phyloP scores from a whole-genome alignment of 2,797 vertebrate species.

The Sebastes minor region DNA sequence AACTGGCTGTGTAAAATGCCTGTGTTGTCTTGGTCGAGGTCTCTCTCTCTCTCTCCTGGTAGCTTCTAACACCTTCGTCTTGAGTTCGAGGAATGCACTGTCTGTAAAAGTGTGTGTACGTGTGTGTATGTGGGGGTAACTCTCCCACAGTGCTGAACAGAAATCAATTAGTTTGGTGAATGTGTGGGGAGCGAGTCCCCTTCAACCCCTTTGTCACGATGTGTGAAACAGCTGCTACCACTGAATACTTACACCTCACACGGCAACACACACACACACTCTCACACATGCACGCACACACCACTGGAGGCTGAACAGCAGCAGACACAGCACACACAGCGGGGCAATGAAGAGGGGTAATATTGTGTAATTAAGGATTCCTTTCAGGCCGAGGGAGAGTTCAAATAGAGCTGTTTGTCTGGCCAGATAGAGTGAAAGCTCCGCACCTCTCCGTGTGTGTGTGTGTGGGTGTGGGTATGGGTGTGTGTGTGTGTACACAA shows the following conservation, averaged over 20 bases:
- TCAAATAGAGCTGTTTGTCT: slow-evolving; percentile 98
- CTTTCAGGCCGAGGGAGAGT: slow-evolving; percentile 98
- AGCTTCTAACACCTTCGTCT: slow-evolving; percentile 68
- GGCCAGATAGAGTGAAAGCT: slow-evolving; percentile 79
- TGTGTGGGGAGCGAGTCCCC: slow-evolving; percentile 78
- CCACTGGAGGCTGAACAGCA: slow-evolving; percentile 57
- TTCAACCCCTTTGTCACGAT: slow-evolving; percentile 81
- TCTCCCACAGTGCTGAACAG: slow-evolving; percentile 85
- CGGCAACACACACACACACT: slow-evolving; percentile 70
- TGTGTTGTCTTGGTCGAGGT: slow-evolving; percentile 41
- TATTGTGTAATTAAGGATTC: slow-evolving; percentile 99
- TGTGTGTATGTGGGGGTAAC: slow-evolving; percentile 62
- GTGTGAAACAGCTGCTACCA: slow-evolving; percentile 92
- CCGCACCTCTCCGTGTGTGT: slow-evolving; percentile 52
- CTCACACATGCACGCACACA: slow-evolving; percentile 74
- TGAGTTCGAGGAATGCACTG: slow-evolving; percentile 66
- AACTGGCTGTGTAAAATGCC: slow-evolving; percentile 58
- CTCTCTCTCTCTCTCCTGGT: slow-evolving; percentile 19
- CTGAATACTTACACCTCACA: slow-evolving; percentile 86
- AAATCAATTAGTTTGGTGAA: slow-evolving; percentile 87
- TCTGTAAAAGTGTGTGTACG: slow-evolving; percentile 54
- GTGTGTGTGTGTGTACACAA: slow-evolving; percentile 72
- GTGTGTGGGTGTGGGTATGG: slow-evolving; percentile 71
- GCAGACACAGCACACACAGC: slow-evolving; percentile 83
- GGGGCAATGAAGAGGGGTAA: slow-evolving; percentile 96